These are phyloP conservation scores for Corythornis leucogaster DNA, from an alignment of 2,797 vertebrate species.

Conservation along the genomic window DNA sequence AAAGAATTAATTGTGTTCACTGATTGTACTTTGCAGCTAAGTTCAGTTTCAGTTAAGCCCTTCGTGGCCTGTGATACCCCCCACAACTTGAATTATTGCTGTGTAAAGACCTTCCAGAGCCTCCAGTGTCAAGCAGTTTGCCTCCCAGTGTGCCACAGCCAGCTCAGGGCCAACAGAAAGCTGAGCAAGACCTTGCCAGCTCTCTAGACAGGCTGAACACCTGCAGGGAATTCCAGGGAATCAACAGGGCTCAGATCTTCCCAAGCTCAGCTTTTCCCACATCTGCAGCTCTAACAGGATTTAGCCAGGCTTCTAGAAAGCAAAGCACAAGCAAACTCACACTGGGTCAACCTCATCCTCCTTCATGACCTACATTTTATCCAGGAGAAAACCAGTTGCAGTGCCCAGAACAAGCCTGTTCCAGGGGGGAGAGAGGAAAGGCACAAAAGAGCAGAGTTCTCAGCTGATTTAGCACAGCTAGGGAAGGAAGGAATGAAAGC, in stretches of 20 bases:
- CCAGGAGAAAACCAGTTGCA: background rate
- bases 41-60: background rate
- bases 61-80: background rate
- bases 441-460: conserved; percentile 16
- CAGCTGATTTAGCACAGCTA: conserved; percentile 52
- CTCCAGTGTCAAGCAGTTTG: background rate
- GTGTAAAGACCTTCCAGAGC: background rate
- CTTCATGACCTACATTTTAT: background rate
- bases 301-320: background rate
- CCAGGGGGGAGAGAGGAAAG: background rate
- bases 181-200: background rate
- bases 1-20: too few species aligned
- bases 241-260: background rate
- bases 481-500: conserved; percentile 3
- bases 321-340: background rate
- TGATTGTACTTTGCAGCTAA: too few species aligned
- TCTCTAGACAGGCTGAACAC: background rate
- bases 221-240: background rate
- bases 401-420: background rate
- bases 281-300: background rate
- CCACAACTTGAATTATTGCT: too few species aligned
- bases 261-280: background rate
- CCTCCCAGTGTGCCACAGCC: background rate
- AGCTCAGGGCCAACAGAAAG: background rate
- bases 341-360: background rate